Conservation (phyloP, 2,797 vertebrate species). For the Neosilurus mollespiculum region DNA sequence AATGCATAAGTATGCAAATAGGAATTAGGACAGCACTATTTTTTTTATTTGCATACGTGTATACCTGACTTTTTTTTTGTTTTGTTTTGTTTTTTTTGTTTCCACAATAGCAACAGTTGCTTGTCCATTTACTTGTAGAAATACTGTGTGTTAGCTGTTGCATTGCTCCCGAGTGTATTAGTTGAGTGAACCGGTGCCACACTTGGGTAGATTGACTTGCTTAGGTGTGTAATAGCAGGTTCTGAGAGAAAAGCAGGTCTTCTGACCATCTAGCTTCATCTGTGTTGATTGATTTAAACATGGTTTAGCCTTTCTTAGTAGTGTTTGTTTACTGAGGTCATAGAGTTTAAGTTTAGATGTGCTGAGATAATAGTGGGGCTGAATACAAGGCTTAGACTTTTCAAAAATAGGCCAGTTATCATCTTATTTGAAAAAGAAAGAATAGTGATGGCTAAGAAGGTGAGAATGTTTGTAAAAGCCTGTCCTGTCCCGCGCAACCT, state of each 20-base stretch:
- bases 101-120: background rate
- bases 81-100: background rate
- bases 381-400: background rate
- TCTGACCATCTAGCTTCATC: background rate
- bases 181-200: background rate
- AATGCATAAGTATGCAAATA: no score
- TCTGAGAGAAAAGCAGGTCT: background rate
- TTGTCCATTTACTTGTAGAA: background rate
- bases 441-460: background rate
- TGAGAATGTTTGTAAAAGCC: background rate
- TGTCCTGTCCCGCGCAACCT: constrained; percentile 4
- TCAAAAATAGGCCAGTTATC: background rate
- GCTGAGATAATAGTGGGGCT: background rate
- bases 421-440: background rate
- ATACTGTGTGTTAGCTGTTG: background rate
- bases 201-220: background rate
- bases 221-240: background rate
- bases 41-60: background rate
- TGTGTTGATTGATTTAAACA: background rate
- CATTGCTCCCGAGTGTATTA: background rate
- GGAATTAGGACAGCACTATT: no score
- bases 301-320: background rate
- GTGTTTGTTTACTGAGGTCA: background rate
- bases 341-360: background rate
- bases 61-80: background rate